Conservation (phyloP, 2,888 invertebrate genomes). For the Shargacucullia verbasci region DNA sequence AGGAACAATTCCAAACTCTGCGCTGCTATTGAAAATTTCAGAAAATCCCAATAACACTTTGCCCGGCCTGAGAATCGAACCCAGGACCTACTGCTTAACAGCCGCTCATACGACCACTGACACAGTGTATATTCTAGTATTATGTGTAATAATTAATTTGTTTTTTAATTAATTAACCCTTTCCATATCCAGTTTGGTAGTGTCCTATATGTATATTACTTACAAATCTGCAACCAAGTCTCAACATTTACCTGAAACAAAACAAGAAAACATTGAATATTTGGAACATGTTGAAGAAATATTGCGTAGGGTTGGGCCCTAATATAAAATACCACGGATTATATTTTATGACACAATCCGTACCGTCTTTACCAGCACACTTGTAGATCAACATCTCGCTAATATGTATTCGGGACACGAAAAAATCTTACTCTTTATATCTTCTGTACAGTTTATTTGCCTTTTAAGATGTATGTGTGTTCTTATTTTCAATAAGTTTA, state of each 20-base stretch:
- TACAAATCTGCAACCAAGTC: constrained; percentile 10
- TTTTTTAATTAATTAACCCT: too few relatives aligned
- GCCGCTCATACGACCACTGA: too few relatives aligned
- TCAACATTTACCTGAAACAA: constrained; percentile 58
- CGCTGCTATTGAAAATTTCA: too few relatives aligned
- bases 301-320: constrained; percentile 44
- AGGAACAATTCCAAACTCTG: too few relatives aligned
- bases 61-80: too few relatives aligned
- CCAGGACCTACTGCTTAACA: too few relatives aligned
- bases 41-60: too few relatives aligned
- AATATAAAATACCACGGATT: constrained; percentile 53
- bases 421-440: constrained; percentile 55
- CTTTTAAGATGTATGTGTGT: constrained; percentile 46
- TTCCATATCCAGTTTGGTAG: too few relatives aligned
- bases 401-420: constrained; percentile 57
- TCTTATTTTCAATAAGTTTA: constrained; percentile 50
- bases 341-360: constrained; percentile 53
- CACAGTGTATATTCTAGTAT: too few relatives aligned
- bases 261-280: constrained; percentile 49
- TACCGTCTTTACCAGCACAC: constrained; percentile 52
- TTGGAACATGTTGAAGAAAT: constrained; percentile 47
- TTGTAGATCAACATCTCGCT: constrained; percentile 58
- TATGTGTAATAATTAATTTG: too few relatives aligned
- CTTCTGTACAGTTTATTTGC: constrained; percentile 51
- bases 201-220: neutral